Evolutionary conservation across 2,113 vertebrate genomes (phyloP), one percentile per base, ranked within the genome.

Genomic region (Varanus salvator): DNA sequence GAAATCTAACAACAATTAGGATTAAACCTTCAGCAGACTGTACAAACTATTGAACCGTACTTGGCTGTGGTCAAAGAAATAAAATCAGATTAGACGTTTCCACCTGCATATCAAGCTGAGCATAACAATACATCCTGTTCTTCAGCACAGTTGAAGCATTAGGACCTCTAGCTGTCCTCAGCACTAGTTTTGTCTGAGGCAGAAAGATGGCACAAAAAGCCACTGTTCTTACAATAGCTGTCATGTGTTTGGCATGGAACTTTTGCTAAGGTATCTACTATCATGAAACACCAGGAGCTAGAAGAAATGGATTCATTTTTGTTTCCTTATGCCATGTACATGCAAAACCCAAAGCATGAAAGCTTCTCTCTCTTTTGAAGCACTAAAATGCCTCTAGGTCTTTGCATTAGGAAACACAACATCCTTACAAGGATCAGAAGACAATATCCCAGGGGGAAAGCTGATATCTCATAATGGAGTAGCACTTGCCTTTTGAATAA

Each of bases 301-400:
- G 95, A 89, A 95, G 87, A 91, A 95, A 76, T 8, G 69, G 64
- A 91, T 71, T 48, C 90, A 81, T 77, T 87, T 87, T 68, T 94
- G 89, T 89, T 94, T 82, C 78, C 68, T 74, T 83, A 88, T 94
- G 93, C 6, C 86, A 77, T 78, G 92, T 92, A 92, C 87, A 84
- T 82, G 31, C 88, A 94, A 93, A 94, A 93, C 93, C 92, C 89
- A 93, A 95, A 96, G 93, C 76, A 81, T 91, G 88, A 91, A 74
- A 87, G 27, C 86, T 92, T 94, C 84, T 68, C 93, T 94, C 89
- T 89, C 38, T 88, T 96, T 95, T 95, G 92, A 95, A 94, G 72
- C 94, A 92, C 87, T 72, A 91, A 91, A 94, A 95, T 90, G 95
- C 96, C 94, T 95, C 92, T 93, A 95, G 93, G 92, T 95, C 90